These are phyloP conservation scores for Tenebrosternarchus preto DNA, from an alignment of 2,113 vertebrate genomes.

Conservation along the genomic window DNA sequence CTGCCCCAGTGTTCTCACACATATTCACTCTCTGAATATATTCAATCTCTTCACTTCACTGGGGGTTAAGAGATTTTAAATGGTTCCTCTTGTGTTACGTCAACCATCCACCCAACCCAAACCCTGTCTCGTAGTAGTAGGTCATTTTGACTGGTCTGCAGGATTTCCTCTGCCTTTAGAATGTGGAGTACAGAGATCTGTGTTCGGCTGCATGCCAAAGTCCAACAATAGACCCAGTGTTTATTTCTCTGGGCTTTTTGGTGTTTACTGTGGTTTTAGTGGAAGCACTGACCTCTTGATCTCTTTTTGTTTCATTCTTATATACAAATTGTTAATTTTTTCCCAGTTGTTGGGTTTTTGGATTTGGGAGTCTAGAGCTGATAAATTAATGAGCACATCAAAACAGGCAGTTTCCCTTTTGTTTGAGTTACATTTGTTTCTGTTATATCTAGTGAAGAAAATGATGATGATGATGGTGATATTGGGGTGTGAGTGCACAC, in stretches of 20 bases:
- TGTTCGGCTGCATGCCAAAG: slow-evolving; percentile 28
- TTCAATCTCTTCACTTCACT: background rate
- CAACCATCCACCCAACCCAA: background rate
- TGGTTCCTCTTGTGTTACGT: slow-evolving; percentile 5
- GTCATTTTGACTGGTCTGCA: background rate
- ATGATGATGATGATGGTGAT: background rate
- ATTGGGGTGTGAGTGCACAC: background rate
- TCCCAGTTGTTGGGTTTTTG: background rate
- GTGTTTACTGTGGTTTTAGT: background rate
- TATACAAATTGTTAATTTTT: slow-evolving; percentile 10
- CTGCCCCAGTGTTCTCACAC: too few relatives aligned
- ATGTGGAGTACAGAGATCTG: background rate
- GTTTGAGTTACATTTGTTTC: slow-evolving; percentile 4
- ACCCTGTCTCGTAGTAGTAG: background rate
- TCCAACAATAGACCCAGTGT: background rate
- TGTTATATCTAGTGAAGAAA: background rate
- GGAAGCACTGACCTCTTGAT: background rate
- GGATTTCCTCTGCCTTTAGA: slow-evolving; percentile 19
- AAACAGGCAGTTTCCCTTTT: background rate
- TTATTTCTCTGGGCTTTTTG: slow-evolving; percentile 8
- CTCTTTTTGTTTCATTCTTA: background rate
- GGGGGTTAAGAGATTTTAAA: background rate
- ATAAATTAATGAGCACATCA: background rate
- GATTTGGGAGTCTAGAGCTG: background rate
- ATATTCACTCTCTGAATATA: too few relatives aligned